These are phyloP conservation scores for Isurus oxyrinchus DNA, from an alignment of 2,113 vertebrate genomes.

Conservation along the genomic window DNA sequence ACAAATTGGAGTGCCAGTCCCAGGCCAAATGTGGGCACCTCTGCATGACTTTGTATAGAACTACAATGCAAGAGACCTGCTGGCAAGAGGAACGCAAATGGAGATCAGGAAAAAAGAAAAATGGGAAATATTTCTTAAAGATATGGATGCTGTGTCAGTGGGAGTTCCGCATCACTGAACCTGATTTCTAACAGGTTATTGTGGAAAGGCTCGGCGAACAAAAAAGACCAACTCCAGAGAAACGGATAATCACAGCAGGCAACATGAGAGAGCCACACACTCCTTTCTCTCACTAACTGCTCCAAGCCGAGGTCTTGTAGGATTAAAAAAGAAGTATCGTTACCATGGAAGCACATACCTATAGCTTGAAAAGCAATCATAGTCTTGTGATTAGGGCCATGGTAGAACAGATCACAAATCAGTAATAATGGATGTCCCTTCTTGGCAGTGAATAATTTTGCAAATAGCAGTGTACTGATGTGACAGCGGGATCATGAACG, in stretches of 20 bases:
- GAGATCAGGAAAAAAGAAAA: background rate
- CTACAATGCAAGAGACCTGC: background rate
- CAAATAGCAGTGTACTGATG: too few species aligned
- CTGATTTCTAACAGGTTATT: background rate
- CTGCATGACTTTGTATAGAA: background rate
- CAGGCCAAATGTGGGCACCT: background rate
- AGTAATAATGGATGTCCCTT: background rate
- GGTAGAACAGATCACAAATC: background rate
- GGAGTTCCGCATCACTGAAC: background rate
- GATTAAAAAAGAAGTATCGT: background rate
- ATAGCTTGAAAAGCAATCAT: background rate
- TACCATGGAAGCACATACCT: background rate
- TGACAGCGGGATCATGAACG: background rate
- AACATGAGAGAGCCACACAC: background rate
- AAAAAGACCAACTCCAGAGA: background rate
- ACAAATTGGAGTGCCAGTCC: background rate
- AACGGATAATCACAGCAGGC: background rate
- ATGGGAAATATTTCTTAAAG: background rate
- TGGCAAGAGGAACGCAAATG: background rate
- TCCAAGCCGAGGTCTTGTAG: background rate
- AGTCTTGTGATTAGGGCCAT: background rate
- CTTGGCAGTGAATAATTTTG: background rate
- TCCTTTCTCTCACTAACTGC: background rate
- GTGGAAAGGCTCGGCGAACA: background rate
- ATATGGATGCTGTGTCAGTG: background rate